Evolutionary conservation across 1,140 invertebrate species (phyloP).

Genomic region (Brachionus angularis): DNA sequence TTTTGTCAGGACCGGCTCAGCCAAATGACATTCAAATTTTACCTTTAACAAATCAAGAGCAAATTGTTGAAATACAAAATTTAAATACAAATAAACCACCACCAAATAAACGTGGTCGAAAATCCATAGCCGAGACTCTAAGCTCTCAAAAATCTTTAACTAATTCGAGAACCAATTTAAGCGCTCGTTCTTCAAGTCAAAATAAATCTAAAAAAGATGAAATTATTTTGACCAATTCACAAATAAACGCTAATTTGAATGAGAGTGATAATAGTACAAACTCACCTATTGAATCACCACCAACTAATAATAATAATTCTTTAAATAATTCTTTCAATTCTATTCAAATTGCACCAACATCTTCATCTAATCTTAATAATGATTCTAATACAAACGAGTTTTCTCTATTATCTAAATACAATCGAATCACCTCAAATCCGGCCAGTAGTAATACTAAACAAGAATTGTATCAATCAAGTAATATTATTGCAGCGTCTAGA

Average conservation of each 20-base stretch:
- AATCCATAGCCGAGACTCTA: not conserved
- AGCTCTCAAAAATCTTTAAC: not conserved
- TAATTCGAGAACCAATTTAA: slow-evolving; percentile 7
- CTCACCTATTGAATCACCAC: not conserved
- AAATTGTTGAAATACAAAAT: slow-evolving; percentile 1
- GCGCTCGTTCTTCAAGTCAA: not conserved
- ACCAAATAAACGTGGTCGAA: slow-evolving; percentile 20
- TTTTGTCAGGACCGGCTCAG: not conserved
- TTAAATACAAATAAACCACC: not conserved
- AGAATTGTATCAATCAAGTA: too few species aligned
- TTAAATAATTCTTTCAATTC: too few species aligned
- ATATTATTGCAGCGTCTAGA: too few species aligned
- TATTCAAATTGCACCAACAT: too few species aligned
- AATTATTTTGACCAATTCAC: not conserved
- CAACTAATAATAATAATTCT: too few species aligned
- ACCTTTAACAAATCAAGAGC: not conserved
- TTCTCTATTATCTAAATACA: too few species aligned
- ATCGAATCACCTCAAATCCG: too few species aligned
- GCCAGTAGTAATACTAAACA: too few species aligned
- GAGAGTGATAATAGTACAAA: not conserved
- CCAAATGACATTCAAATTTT: not conserved
- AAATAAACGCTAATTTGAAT: not conserved
- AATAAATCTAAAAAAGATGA: not conserved
- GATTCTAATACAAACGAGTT: too few species aligned
- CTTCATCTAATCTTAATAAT: too few species aligned